Evolutionary conservation across 1,140 invertebrate species (phyloP), one percentile per base, ranked within the genome.

Genomic region (Danaus plexippus): DNA sequence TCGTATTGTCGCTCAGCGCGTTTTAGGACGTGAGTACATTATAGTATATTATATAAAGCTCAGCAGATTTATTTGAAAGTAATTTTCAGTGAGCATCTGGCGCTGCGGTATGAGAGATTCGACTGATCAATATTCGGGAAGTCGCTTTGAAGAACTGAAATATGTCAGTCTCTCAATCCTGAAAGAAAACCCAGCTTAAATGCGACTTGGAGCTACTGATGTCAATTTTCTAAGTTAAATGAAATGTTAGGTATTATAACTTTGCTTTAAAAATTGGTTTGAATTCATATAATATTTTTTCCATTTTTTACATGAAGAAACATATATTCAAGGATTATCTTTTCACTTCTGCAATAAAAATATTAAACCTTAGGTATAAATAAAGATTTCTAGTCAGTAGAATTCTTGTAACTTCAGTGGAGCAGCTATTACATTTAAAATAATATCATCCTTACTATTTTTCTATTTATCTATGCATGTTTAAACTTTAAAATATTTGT

Each of bases 51-150:
- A 57, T 65, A 59, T 67, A 77, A 74, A 11, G 68, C 76, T 73
- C 69, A 77, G 67, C 66, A 58, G 74, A 84, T 82, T 80, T 85
- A 80, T 84, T 77, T 71, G 72, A 78, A 78, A 85, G 80, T 81
- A 84, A 85, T 84, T 82, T 84, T 71, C 70, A 62, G 74, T 49
- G 78, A 78, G 78, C 80, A 85, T 74, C 82, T 85, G 82, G 76
- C 71, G 57, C 57, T 78, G 72, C 76, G 77, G 75, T 77, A 75
- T 82, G 78, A 81, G 67, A 77, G 67, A 81, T 82, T 79, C 74
- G 56, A 63, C 76, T 84, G 76, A 85, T 84, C 83, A 81, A 86
- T 86, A 86, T 84, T 83, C 80, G 65, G 75, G 65, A 69, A 81
- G 73, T 79, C 68, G 67, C 68, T 47, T 47, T 70, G 73, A 80